Evolutionary conservation across 1,140 invertebrate species (phyloP).

Genomic region (Drosophila repleta): DNA sequence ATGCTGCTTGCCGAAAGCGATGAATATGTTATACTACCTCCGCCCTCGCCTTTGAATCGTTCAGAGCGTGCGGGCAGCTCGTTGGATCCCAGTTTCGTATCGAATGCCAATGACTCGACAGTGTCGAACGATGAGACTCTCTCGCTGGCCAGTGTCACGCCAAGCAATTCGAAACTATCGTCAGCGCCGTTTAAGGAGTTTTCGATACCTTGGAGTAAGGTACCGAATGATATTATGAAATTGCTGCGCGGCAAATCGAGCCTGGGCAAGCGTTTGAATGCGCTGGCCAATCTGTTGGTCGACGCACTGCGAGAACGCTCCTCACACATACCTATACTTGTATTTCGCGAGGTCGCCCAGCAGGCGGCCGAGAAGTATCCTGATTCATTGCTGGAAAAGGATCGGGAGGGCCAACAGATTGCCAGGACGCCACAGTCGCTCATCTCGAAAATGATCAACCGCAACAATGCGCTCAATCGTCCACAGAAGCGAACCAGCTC

Average conservation of each 20-base stretch:
- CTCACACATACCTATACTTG: slow-evolving; percentile 56
- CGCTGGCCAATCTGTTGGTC: slow-evolving; percentile 62
- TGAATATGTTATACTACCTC: slow-evolving; percentile 67
- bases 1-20: slow-evolving; percentile 65
- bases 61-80: slow-evolving; percentile 71
- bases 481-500: slow-evolving; percentile 66
- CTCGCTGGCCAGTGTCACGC: slow-evolving; percentile 64
- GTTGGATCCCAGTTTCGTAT: slow-evolving; percentile 69
- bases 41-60: slow-evolving; percentile 66
- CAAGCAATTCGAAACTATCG: slow-evolving; percentile 55
- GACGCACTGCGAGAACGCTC: slow-evolving; percentile 61
- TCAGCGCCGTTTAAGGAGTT: slow-evolving; percentile 68
- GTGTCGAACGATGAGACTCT: slow-evolving; percentile 70
- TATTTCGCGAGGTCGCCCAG: slow-evolving; percentile 69
- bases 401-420: slow-evolving; percentile 71
- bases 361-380: slow-evolving; percentile 73
- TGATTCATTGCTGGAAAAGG: slow-evolving; percentile 66
- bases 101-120: slow-evolving; percentile 69
- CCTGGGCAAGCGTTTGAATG: slow-evolving; percentile 66
- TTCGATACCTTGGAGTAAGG: slow-evolving; percentile 68
- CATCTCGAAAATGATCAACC: slow-evolving; percentile 75
- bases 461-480: slow-evolving; percentile 66
- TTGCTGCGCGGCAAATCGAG: slow-evolving; percentile 53
- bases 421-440: slow-evolving; percentile 70
- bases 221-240: slow-evolving; percentile 73